phyloP scores from a whole-genome alignment of 35 echinoderm and acorn worm genomes.

The Antedon bifida region DNA sequence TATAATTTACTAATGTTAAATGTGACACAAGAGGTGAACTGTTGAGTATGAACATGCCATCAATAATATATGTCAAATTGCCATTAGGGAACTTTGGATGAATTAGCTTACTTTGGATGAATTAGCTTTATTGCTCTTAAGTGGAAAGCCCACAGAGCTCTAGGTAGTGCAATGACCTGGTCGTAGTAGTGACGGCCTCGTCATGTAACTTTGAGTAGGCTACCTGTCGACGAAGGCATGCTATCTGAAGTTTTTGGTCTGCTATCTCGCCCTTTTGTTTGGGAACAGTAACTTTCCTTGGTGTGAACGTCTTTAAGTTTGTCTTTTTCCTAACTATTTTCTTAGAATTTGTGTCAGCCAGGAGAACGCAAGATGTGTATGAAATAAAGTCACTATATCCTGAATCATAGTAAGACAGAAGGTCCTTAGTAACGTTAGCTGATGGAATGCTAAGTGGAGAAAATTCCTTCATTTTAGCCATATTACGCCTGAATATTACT shows the following conservation, averaged over 20 bases:
- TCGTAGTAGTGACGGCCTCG: background rate
- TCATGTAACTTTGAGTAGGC: constrained; percentile 11
- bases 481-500: no score
- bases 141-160: constrained; percentile 28
- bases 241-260: constrained; percentile 25
- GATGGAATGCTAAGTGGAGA: no score
- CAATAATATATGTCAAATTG: background rate
- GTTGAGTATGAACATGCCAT: background rate
- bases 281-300: background rate
- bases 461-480: no score
- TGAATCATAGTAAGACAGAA: background rate
- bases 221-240: constrained; percentile 21
- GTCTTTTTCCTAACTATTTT: background rate
- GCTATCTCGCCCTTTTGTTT: constrained; percentile 8
- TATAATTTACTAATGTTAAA: background rate
- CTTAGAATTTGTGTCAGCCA: background rate
- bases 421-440: background rate
- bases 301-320: constrained; percentile 6
- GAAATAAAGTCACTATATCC: constrained; percentile 1
- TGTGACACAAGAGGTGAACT: background rate
- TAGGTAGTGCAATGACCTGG: constrained; percentile 19
- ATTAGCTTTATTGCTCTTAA: constrained; percentile 7
- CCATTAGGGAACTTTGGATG: background rate
- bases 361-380: constrained; percentile 1
- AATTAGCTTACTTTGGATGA: constrained; percentile 6